phyloP scores from a whole-genome alignment of 1,140 invertebrate species.

The Drosophila punjabiensis region DNA sequence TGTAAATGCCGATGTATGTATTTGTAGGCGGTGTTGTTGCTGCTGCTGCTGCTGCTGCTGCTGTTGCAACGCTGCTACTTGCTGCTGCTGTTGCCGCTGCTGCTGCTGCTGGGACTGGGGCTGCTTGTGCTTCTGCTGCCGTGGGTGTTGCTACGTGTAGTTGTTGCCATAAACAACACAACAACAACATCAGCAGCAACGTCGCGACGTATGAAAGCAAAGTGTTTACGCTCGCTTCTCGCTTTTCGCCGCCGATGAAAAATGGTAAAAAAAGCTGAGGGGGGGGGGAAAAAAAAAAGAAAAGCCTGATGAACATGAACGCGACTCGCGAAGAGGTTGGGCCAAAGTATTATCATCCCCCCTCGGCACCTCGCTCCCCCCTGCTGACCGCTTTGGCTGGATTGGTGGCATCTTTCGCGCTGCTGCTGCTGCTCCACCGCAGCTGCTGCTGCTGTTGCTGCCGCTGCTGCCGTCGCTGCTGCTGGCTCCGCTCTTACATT shows the following conservation, averaged over 20 bases:
- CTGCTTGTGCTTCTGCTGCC: conserved; percentile 45
- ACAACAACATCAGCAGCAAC: conserved; percentile 47
- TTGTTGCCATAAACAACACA: conserved; percentile 80
- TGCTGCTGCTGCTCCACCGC: conserved; percentile 44
- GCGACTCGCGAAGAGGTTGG: conserved; percentile 74
- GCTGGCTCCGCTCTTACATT: conserved; percentile 78
- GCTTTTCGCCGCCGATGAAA: conserved; percentile 63
- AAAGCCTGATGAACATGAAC: conserved; percentile 82
- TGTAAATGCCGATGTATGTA: conserved; percentile 84
- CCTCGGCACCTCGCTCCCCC: background rate
- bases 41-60: conserved; percentile 44
- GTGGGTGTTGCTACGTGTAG: conserved; percentile 70
- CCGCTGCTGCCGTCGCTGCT: conserved; percentile 41
- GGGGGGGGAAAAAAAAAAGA: conserved; percentile 45
- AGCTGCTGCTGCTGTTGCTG: conserved; percentile 34
- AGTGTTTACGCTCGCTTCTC: conserved; percentile 61
- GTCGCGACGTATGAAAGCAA: conserved; percentile 58
- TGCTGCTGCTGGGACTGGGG: conserved; percentile 20
- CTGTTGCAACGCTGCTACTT: conserved; percentile 61
- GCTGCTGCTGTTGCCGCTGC: conserved; percentile 24
- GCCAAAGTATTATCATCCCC: conserved; percentile 58
- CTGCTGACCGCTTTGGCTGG: conserved; percentile 67
- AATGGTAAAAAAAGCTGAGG: conserved; percentile 6
- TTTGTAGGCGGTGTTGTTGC: conserved; percentile 74
- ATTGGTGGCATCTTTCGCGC: conserved; percentile 76